These are phyloP conservation scores for Ceratothoa steindachneri DNA, from an alignment of 2,888 invertebrate genomes.

Conservation along the genomic window DNA sequence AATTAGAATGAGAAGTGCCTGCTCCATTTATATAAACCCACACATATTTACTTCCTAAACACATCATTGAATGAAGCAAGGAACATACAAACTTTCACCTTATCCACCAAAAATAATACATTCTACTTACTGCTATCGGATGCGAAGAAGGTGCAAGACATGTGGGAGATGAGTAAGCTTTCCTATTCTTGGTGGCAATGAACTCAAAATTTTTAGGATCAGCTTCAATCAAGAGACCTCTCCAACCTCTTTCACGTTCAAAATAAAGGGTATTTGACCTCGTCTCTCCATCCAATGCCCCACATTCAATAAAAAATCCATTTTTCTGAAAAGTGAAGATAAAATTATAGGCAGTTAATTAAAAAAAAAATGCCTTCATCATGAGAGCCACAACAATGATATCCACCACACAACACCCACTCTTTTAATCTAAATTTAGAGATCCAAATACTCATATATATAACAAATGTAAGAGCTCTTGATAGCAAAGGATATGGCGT, in stretches of 20 bases:
- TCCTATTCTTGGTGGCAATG: conserved; percentile 55
- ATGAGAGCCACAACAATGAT: too few relatives aligned
- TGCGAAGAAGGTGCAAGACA: conserved; percentile 42
- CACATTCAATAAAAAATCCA: conserved; percentile 51
- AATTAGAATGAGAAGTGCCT: too few relatives aligned
- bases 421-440: background rate
- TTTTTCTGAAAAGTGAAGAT: conserved; percentile 17
- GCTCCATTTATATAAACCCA: too few relatives aligned
- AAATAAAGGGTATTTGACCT: conserved; percentile 58
- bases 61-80: too few relatives aligned
- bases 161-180: conserved; percentile 51
- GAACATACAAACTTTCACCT: too few relatives aligned
- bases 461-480: too few relatives aligned
- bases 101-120: too few relatives aligned
- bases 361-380: too few relatives aligned
- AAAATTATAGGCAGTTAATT: too few relatives aligned
- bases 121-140: conserved; percentile 31
- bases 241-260: conserved; percentile 57
- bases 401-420: background rate
- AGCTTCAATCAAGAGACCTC: conserved; percentile 58
- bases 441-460: too few relatives aligned
- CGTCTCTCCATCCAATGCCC: conserved; percentile 59
- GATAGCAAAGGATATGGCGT: too few relatives aligned
- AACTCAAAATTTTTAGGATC: conserved; percentile 57
- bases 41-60: too few relatives aligned